phyloP scores from a whole-genome alignment of 2,113 vertebrate genomes.

The Erythrolamprus reginae region DNA sequence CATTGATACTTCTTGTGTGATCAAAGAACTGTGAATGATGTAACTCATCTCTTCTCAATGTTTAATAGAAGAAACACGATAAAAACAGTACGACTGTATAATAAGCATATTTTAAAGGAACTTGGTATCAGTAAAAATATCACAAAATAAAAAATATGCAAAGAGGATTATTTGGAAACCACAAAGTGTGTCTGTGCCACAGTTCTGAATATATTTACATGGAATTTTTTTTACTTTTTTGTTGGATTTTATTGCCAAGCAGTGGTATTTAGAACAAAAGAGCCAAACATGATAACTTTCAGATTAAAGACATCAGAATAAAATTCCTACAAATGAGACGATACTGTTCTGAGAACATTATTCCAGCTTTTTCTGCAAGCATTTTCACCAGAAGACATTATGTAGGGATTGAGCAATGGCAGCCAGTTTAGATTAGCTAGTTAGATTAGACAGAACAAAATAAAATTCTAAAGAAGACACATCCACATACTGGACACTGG shows the following conservation, averaged over 20 bases:
- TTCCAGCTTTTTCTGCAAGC: neutral
- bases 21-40: neutral
- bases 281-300: neutral
- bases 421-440: slow-evolving; percentile 29
- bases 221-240: neutral
- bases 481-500: slow-evolving; percentile 38
- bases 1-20: neutral
- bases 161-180: neutral
- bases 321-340: neutral
- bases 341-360: neutral
- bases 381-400: slow-evolving; percentile 21
- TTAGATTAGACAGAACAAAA: slow-evolving; percentile 34
- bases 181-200: too few species aligned
- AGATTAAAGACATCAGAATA: neutral
- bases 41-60: neutral
- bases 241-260: neutral
- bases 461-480: slow-evolving; percentile 32
- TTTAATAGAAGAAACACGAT: neutral
- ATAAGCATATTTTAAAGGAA: neutral
- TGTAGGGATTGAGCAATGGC: slow-evolving; percentile 16
- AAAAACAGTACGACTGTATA: neutral
- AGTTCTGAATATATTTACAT: neutral
- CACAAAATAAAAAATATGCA: neutral
- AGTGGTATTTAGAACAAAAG: neutral
- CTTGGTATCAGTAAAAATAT: neutral